phyloP scores from a whole-genome alignment of 92 coral and sea anemone genomes.

The Porites divaricata region DNA sequence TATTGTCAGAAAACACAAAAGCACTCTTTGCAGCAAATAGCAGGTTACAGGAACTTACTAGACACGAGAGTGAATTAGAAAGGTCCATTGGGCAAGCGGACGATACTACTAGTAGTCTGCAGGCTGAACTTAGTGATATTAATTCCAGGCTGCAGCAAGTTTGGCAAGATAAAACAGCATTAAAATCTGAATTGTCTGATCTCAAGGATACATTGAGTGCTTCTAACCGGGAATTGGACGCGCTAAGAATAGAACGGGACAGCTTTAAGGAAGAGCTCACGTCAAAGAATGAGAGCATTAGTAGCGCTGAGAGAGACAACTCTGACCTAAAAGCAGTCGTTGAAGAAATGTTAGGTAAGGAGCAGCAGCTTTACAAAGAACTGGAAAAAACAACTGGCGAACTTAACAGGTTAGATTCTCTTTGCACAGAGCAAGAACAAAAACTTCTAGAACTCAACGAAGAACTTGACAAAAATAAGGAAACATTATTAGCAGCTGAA shows the following conservation, averaged over 20 bases:
- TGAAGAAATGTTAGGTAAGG: conserved; percentile 37
- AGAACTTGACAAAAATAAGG: conserved; percentile 24
- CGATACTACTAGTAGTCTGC: conserved; percentile 4
- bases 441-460: conserved; percentile 28
- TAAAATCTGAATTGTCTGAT: conserved; percentile 35
- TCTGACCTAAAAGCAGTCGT: conserved; percentile 30
- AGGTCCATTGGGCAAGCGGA: neutral
- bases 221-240: conserved; percentile 27
- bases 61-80: conserved; percentile 11
- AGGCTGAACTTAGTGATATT: conserved; percentile 36
- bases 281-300: conserved; percentile 4
- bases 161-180: conserved; percentile 28
- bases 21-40: neutral
- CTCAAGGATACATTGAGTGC: conserved; percentile 26
- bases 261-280: conserved; percentile 11
- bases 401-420: neutral
- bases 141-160: conserved; percentile 26
- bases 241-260: neutral
- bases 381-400: conserved; percentile 27
- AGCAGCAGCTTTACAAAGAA: conserved; percentile 4
- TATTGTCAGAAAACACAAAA: neutral
- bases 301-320: conserved; percentile 18
- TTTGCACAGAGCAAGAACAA: conserved; percentile 28
- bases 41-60: neutral
- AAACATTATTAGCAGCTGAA: conserved; percentile 36